phyloP scores from a whole-genome alignment of 2,797 vertebrate genomes.

The Spatula clypeata region DNA sequence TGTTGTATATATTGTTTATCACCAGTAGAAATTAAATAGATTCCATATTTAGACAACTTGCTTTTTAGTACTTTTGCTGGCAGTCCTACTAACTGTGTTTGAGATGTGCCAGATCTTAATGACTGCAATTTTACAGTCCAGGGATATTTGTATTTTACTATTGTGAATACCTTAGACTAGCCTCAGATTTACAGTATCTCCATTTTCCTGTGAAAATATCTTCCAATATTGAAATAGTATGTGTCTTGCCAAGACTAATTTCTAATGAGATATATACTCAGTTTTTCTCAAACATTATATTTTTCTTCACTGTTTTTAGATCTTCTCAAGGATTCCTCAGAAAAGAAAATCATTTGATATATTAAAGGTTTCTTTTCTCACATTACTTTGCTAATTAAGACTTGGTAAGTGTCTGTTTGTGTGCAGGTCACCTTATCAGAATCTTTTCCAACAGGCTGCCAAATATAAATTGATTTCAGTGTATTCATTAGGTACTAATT shows the following conservation, averaged over 20 bases:
- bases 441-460: neutral
- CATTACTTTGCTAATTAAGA: neutral
- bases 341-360: neutral
- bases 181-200: neutral
- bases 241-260: neutral
- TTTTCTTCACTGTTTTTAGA: neutral
- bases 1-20: neutral
- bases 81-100: neutral
- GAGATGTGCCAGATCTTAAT: neutral
- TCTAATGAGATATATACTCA: accelerated
- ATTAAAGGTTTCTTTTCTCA: neutral
- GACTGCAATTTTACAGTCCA: neutral
- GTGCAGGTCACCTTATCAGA: neutral
- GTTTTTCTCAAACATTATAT: neutral
- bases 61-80: neutral
- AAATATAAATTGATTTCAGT: neutral
- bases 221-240: neutral
- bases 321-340: neutral
- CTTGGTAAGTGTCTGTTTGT: neutral
- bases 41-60: neutral
- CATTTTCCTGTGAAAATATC: neutral
- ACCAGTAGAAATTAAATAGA: neutral
- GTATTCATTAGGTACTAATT: neutral
- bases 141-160: neutral
- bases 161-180: neutral